Evolutionary conservation across 2,797 vertebrate genomes (phyloP).

Genomic region (Hypotaenidia philippensis): DNA sequence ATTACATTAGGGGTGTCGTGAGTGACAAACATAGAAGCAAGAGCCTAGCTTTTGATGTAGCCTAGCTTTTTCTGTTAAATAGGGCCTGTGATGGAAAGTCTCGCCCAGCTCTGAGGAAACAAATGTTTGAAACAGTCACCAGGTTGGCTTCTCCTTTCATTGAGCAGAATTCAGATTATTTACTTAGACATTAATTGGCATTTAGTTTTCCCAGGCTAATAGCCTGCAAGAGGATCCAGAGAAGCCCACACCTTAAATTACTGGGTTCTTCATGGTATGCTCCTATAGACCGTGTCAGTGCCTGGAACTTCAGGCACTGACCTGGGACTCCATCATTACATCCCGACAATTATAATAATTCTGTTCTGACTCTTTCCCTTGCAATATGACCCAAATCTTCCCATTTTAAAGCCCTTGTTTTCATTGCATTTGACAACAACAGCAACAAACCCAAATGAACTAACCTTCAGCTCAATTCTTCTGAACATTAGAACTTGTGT

Average conservation of each 20-base stretch:
- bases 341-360: neutral
- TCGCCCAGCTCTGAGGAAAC: neutral
- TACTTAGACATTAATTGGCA: neutral
- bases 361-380: neutral
- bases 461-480: neutral
- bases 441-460: neutral
- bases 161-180: conserved; percentile 2
- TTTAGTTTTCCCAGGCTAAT: neutral
- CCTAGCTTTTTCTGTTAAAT: conserved; percentile 25
- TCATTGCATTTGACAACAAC: neutral
- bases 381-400: neutral
- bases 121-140: neutral
- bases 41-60: conserved; percentile 32
- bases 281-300: accelerated
- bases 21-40: neutral
- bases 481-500: neutral
- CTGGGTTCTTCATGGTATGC: neutral
- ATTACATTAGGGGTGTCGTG: neutral
- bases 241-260: neutral
- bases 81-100: neutral
- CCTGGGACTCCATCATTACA: neutral
- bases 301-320: neutral
- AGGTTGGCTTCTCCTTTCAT: neutral
- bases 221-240: neutral
- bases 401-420: neutral